Evolutionary conservation across 2,888 invertebrate species (phyloP).

Genomic region (Archaeoteleia sp.): DNA sequence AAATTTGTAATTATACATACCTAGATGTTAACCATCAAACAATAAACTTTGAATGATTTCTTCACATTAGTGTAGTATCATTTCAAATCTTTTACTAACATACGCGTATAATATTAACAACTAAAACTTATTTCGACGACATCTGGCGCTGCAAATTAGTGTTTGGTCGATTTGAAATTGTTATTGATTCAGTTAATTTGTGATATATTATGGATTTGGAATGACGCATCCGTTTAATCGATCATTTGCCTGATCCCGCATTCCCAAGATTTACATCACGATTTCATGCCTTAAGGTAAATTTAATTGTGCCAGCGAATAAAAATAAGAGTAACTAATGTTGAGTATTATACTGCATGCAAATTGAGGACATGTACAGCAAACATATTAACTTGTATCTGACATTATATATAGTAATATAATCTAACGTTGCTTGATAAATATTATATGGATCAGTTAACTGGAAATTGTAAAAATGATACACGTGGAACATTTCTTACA

Average conservation of each 20-base stretch:
- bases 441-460: no score
- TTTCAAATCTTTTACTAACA: background rate
- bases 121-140: constrained; percentile 6
- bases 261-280: constrained; percentile 8
- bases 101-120: no score
- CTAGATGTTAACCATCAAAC: no score
- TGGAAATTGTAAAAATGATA: no score
- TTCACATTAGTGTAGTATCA: no score
- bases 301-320: constrained; percentile 23
- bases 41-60: no score
- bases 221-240: constrained; percentile 28
- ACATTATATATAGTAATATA: background rate
- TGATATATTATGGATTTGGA: constrained; percentile 22
- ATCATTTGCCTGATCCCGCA: constrained; percentile 22
- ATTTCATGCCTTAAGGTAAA: constrained; percentile 17
- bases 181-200: constrained; percentile 24
- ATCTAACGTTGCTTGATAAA: background rate
- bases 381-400: background rate
- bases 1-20: no score
- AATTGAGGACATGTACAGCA: constrained; percentile 10
- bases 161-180: constrained; percentile 11
- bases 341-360: constrained; percentile 12
- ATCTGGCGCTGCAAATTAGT: constrained; percentile 7
- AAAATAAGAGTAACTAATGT: constrained; percentile 29
- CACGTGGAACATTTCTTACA: no score